phyloP scores from a whole-genome alignment of 35 echinoderm and acorn worm species.

The Apostichopus japonicus region DNA sequence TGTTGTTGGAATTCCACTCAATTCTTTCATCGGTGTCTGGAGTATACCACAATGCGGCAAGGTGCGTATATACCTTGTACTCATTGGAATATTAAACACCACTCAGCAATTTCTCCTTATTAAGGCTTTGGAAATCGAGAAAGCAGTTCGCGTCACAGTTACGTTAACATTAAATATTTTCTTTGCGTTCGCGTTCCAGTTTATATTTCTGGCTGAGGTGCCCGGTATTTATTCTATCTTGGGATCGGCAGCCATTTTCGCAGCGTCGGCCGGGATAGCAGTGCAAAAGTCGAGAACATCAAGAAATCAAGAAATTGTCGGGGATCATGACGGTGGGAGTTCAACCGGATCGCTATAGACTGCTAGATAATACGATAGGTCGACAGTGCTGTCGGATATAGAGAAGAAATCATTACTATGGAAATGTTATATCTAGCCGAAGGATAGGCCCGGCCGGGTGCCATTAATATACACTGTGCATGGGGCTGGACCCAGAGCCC shows the following conservation, averaged over 20 bases:
- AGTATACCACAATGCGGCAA: constrained; percentile 8
- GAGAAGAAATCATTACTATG: too few relatives aligned
- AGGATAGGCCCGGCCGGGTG: too few relatives aligned
- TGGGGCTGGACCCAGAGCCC: too few relatives aligned
- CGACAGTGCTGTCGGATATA: too few relatives aligned
- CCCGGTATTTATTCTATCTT: not conserved
- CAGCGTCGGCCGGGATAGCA: not conserved
- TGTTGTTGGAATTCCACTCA: not conserved
- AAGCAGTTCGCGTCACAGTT: constrained; percentile 30
- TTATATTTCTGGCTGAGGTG: constrained; percentile 21
- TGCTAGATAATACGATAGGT: too few relatives aligned
- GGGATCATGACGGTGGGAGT: too few relatives aligned
- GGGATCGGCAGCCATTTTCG: not conserved
- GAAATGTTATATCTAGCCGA: too few relatives aligned
- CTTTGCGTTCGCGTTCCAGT: constrained; percentile 8
- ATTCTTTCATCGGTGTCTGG: not conserved
- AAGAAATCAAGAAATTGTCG: too few relatives aligned
- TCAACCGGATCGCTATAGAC: too few relatives aligned
- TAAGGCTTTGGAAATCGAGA: constrained; percentile 25
- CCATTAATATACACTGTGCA: too few relatives aligned
- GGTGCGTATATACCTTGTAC: not conserved
- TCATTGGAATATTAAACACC: constrained; percentile 14
- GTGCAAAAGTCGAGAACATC: not conserved
- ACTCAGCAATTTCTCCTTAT: not conserved
- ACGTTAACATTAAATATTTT: constrained; percentile 16